phyloP scores from a whole-genome alignment of 2,888 invertebrate species.

The Cryptus armator region DNA sequence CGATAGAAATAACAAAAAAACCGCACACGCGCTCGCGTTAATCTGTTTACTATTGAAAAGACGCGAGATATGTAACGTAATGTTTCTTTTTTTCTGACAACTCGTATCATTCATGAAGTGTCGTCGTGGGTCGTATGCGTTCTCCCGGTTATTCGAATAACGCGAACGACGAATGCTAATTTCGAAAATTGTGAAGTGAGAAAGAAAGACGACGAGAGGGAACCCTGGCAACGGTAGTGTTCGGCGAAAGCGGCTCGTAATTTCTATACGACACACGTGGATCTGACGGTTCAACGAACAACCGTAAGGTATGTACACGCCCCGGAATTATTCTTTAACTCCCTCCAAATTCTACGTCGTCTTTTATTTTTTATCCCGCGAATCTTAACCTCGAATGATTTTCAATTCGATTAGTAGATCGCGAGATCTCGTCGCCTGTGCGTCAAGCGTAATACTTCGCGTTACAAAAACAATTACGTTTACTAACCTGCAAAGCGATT shows the following conservation, averaged over 20 bases:
- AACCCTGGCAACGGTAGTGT: slow-evolving; percentile 21
- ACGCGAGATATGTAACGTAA: slow-evolving; percentile 15
- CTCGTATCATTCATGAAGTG: slow-evolving; percentile 31
- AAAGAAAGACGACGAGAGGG: slow-evolving; percentile 21
- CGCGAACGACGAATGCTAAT: slow-evolving; percentile 41
- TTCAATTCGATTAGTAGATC: not conserved
- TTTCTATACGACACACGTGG: slow-evolving; percentile 39
- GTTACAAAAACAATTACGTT: slow-evolving; percentile 1
- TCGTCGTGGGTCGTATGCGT: slow-evolving; percentile 1
- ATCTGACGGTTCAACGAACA: slow-evolving; percentile 47
- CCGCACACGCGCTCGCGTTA: not conserved
- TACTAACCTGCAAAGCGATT: not conserved
- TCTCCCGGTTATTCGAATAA: slow-evolving; percentile 33
- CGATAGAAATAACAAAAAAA: slow-evolving; percentile 2
- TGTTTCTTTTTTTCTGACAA: slow-evolving; percentile 2
- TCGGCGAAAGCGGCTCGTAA: slow-evolving; percentile 45
- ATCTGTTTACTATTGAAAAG: slow-evolving; percentile 43
- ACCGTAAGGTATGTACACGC: slow-evolving; percentile 61
- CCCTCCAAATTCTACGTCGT: slow-evolving; percentile 18
- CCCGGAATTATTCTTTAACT: slow-evolving; percentile 52
- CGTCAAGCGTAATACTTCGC: not conserved
- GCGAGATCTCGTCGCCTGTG: not conserved
- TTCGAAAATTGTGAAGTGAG: slow-evolving; percentile 26
- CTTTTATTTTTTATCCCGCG: not conserved
- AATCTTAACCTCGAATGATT: not conserved